A percentile compares a stretch with the other conserved stretches of the same genome.
Conservation (phyloP, 2,888 invertebrate genomes). For the Pilophorus perplexus region DNA sequence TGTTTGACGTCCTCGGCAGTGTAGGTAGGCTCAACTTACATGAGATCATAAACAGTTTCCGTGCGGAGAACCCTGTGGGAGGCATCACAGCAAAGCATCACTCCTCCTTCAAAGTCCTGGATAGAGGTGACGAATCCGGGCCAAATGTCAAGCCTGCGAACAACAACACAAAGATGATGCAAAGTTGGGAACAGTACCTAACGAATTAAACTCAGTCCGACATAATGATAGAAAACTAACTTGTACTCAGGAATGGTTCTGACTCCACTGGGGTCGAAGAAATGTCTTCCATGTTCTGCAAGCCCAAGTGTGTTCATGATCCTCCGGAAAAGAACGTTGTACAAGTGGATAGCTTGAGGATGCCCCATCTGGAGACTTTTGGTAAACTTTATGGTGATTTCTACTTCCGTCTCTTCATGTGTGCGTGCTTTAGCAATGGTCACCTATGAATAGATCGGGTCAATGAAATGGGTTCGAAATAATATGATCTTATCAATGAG, state of each 20-base stretch:
- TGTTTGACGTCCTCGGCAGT: too few relatives aligned
- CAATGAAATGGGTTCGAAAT: too few relatives aligned
- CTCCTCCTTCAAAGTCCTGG: slow-evolving; percentile 81
- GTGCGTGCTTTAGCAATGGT: background rate
- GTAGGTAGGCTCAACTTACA: too few relatives aligned
- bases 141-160: slow-evolving; percentile 50
- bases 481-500: too few relatives aligned
- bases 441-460: too few relatives aligned
- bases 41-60: slow-evolving; percentile 67
- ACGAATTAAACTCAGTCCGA: too few relatives aligned
- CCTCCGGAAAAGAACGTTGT: slow-evolving; percentile 74
- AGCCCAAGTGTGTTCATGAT: slow-evolving; percentile 75
- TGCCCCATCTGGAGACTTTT: slow-evolving; percentile 51
- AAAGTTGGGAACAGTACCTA: too few relatives aligned
- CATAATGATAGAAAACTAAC: slow-evolving; percentile 52
- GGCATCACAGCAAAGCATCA: slow-evolving; percentile 82
- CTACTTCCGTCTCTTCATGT: slow-evolving; percentile 48
- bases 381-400: slow-evolving; percentile 53
- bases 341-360: slow-evolving; percentile 60
- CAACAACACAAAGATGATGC: too few relatives aligned
- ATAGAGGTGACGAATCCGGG: slow-evolving; percentile 73
- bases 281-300: slow-evolving; percentile 72
- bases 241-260: slow-evolving; percentile 71
- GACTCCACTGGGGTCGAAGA: slow-evolving; percentile 69
- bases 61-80: slow-evolving; percentile 80